Percentiles rank a stretch among this genome's conserved stretches.
These are phyloP conservation scores for Petroica traversi DNA, from an alignment of 2,113 vertebrate genomes.

Conservation along the genomic window DNA sequence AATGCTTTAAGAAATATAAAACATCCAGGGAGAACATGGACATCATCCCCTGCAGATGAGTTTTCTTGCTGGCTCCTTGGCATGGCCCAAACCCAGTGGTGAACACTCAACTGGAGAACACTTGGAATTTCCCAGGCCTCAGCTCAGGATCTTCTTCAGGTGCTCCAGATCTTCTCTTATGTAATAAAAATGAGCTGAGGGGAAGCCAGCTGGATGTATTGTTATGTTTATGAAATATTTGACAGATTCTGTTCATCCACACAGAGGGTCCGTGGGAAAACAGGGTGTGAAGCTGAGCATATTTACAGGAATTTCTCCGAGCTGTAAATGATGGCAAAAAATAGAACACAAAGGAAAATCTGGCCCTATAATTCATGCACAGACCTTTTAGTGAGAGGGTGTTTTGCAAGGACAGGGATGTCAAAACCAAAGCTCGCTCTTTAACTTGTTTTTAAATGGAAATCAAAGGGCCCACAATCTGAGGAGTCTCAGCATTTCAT, in stretches of 20 bases:
- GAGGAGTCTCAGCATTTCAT: not conserved
- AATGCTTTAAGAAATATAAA: not conserved
- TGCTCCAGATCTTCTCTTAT: not conserved
- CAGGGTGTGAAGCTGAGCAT: fast-evolving
- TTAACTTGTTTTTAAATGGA: not conserved
- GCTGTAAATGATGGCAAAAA: not conserved
- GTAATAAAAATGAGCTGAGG: not conserved
- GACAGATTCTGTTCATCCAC: not conserved
- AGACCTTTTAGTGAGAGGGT: not conserved
- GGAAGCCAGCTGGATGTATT: not conserved
- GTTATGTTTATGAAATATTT: not conserved
- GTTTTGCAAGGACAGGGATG: constrained; percentile 32
- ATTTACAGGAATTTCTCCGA: not conserved
- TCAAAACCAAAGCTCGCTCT: not conserved
- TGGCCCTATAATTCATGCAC: not conserved
- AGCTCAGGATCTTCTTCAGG: not conserved
- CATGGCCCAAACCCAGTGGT: not conserved
- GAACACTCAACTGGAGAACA: not conserved
- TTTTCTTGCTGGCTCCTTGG: not conserved
- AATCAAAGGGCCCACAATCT: not conserved
- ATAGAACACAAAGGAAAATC: not conserved
- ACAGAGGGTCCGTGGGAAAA: fast-evolving
- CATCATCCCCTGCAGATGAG: not conserved
- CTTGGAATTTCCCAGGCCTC: not conserved
- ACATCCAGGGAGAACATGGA: not conserved